Base-by-base conservation (phyloP, 1,140 invertebrate genomes). In the Onthophagus taurus region DNA sequence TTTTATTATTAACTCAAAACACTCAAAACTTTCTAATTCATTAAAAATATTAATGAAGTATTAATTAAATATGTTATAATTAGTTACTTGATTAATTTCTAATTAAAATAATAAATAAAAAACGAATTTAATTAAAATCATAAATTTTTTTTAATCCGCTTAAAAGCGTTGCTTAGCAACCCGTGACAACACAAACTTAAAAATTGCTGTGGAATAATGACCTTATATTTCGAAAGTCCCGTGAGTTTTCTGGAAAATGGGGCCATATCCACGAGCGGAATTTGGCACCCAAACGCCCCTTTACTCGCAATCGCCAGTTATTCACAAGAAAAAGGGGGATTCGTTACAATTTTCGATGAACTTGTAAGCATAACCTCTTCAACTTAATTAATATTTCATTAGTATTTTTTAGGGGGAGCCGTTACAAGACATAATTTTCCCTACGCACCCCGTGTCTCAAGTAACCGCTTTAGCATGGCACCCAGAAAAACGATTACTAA, bases 401-500 rank as follows among this genome's bases (percentile, higher is more conserved):
- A 30, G 3, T 26, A 12, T n/a, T 38, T 48, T 49, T 26, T 64
- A 92, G 80, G 89, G 89, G 34, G 81, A 89, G 55, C 72, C 78
- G 18, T 64, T 89, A 47, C 75, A 77, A 45, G 84, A 85, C 64
- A 78, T 85, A n/a, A 80, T 83, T 17, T 82, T 84, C 61, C 77
- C 83, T 1, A 73, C 75, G 21, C 77, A 86, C 54, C 63, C 77
- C 4, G 76, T 78, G 1, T 80, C 81, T 41, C 85, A 87, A 69
- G 82, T 85, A 0, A 85, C 85, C 8, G 75, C 81, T 4, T 61
- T 95, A 14, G 72, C 75, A 3, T 97, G 93, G 93, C 92, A 97
- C 71, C 91, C 92, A 2, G 79, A 78, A 26, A 78, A 81, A 55
- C 77, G 80, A 31, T 71, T 89, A 42, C 60, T 97, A 34, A 83